Evolutionary conservation across 2,888 invertebrate species (phyloP), one percentile per base, ranked within the genome.

Genomic region (Drosophila trichaetosa): DNA sequence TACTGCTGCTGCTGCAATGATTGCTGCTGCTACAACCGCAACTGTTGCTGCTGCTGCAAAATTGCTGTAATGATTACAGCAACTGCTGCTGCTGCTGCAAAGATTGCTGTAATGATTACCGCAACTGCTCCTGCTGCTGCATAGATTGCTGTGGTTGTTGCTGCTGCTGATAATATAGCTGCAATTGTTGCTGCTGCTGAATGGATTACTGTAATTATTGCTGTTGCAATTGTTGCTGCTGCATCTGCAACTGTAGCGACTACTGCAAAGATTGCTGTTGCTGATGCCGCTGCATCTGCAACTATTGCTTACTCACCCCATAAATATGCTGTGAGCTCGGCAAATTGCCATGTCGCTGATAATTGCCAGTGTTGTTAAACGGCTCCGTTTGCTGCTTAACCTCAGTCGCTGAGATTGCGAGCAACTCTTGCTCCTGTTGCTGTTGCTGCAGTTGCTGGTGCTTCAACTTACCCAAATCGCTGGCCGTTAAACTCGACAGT

Each of bases 51-150:
- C 34, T 34, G 34, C 34, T 13, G 34, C 34, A 13, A 34, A 4
- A 34, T 34, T 34, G 34, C 4, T 4, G 13, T 4, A 34, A 34
- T 13, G 1, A 34, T 34, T 34, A 34, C 34, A 34, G 13, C 34
- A 34, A 34, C n/a, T 80, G 76, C 42, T 8, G 68, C n/a, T 34
- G 4, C 33, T 11, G 33, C 33, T 33, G 33, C 33, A 33, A 4
- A 33, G 13, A 34, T 33, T 33, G 33, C 4, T 11, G 33, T 4
- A 33, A 33, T 11, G 4, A 33, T 33, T 33, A 33, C 33, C 11
- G 11, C 33, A 11, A 33, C 21, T 80, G 76, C 42, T 8, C 68
- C n/a, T 82, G 83, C 33, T 82, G 76, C 54, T 79, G 84, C 38
- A 56, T n/a, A 18, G 63, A 60, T 67, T 51, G 75, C 34, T 56